A percentile compares a stretch with the other conserved stretches of the same genome.
Evolutionary conservation across 2,113 vertebrate species (phyloP).

Genomic region (Apus apus): DNA sequence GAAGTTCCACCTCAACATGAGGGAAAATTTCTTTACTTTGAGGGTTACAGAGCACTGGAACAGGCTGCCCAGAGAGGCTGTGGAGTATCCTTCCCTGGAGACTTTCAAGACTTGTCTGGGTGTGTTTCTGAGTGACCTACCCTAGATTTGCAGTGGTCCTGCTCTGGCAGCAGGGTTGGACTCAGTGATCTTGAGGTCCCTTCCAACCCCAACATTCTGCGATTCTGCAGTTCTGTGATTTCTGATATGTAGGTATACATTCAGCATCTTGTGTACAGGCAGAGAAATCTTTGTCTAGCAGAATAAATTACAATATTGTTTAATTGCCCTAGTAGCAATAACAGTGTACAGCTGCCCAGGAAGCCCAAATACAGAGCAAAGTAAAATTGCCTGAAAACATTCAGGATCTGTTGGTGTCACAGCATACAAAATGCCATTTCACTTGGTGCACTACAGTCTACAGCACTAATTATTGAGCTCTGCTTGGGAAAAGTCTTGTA

Average conservation of each 20-base stretch:
- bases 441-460: background rate
- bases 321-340: background rate
- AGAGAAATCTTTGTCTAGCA: background rate
- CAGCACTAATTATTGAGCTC: background rate
- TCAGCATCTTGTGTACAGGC: background rate
- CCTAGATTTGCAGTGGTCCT: no score
- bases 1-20: no score
- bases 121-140: no score
- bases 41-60: no score
- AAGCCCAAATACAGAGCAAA: background rate
- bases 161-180: no score
- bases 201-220: no score
- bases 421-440: background rate
- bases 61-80: no score
- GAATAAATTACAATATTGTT: background rate
- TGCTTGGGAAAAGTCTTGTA: conserved; percentile 10
- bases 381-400: background rate
- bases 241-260: background rate
- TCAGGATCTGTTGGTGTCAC: background rate
- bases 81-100: no score
- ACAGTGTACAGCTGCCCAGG: background rate
- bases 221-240: background rate
- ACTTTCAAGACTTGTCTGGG: no score
- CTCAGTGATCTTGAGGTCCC: no score
- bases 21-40: no score